Evolutionary conservation across 2,797 vertebrate genomes (phyloP).

Genomic region (Falco cherrug): DNA sequence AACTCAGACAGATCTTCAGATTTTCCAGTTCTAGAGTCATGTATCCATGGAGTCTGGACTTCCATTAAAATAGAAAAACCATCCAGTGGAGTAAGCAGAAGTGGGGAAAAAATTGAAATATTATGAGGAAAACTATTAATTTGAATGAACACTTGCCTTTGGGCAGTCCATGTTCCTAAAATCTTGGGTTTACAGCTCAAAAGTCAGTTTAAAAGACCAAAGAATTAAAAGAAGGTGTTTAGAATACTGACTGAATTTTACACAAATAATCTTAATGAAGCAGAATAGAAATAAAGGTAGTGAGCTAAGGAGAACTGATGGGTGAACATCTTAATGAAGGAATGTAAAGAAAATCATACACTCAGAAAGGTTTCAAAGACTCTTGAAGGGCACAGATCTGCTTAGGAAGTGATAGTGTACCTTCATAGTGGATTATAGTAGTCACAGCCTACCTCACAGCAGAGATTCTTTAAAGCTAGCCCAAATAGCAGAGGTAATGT

Average conservation of each 20-base stretch:
- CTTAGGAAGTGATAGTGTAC: neutral
- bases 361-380: neutral
- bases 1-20: neutral
- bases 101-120: fast-evolving
- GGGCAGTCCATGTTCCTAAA: neutral
- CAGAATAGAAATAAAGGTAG: neutral
- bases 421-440: neutral
- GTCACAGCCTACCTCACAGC: neutral
- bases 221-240: neutral
- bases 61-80: neutral
- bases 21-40: neutral
- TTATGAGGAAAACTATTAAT: neutral
- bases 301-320: neutral
- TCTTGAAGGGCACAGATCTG: neutral
- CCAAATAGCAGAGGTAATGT: neutral
- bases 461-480: neutral
- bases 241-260: neutral
- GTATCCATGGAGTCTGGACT: neutral
- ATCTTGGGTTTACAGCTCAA: neutral
- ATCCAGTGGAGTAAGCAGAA: neutral
- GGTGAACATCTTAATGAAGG: neutral
- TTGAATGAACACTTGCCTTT: neutral
- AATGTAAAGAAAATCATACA: neutral
- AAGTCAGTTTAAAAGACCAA: neutral
- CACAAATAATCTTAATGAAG: neutral